These are phyloP conservation scores for Arrhopalites spinosus DNA, from an alignment of 2,888 invertebrate species.

Conservation along the genomic window DNA sequence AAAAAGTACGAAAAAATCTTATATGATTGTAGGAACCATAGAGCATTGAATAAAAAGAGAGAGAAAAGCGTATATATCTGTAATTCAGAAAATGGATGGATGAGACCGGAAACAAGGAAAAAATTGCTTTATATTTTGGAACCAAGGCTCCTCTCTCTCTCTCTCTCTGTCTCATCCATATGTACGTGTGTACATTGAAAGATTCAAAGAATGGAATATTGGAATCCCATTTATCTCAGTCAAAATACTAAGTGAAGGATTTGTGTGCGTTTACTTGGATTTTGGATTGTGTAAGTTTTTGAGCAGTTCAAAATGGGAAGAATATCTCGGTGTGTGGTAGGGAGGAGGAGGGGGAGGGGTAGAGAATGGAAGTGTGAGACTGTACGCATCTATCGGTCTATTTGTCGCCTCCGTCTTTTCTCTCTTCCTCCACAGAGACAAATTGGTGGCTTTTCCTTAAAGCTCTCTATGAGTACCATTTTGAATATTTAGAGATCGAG, in stretches of 20 bases:
- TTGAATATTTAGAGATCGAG: no score
- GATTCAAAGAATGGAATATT: constrained; percentile 49
- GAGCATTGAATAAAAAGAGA: no score
- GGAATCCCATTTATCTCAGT: constrained; percentile 54
- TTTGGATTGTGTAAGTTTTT: constrained; percentile 11
- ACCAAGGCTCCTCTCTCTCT: constrained; percentile 22
- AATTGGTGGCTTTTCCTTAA: constrained; percentile 4
- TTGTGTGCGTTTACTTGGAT: constrained; percentile 26
- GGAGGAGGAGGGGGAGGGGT: no score
- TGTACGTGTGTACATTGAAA: neutral
- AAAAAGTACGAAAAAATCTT: neutral
- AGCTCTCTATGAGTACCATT: neutral
- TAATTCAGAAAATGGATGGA: constrained; percentile 41
- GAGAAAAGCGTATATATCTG: constrained; percentile 17
- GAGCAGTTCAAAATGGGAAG: neutral
- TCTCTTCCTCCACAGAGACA: neutral
- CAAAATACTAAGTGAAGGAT: constrained; percentile 45
- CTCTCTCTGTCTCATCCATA: no score
- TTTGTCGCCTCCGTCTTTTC: neutral
- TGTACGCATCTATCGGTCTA: neutral
- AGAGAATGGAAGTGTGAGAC: neutral
- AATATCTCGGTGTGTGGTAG: neutral
- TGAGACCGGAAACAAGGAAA: constrained; percentile 39
- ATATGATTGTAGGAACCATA: constrained; percentile 32
- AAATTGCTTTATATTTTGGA: constrained; percentile 43